These are phyloP conservation scores for Scomber japonicus DNA, from an alignment of 2,113 vertebrate species.

Conservation along the genomic window DNA sequence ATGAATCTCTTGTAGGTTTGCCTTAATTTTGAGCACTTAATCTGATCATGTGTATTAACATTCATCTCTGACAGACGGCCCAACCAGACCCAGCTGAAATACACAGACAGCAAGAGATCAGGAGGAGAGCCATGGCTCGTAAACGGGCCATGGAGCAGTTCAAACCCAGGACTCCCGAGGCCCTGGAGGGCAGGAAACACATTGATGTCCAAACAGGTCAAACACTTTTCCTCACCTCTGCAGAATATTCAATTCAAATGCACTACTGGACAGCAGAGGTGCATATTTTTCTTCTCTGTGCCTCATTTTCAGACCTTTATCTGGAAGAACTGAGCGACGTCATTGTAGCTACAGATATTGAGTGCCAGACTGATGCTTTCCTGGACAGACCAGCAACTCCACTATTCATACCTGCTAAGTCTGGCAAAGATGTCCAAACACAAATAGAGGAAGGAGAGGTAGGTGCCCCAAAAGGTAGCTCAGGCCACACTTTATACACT, in stretches of 20 bases:
- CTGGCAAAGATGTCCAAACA: conserved; percentile 90
- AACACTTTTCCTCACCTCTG: not conserved
- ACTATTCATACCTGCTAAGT: conserved; percentile 93
- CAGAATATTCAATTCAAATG: not conserved
- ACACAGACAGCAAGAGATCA: conserved; percentile 80
- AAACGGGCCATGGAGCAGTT: conserved; percentile 79
- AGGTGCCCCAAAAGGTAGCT: conserved; percentile 18
- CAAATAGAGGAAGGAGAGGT: conserved; percentile 96
- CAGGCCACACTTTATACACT: not conserved
- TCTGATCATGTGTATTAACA: not conserved
- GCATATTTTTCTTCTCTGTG: not conserved
- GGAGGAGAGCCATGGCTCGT: conserved; percentile 77
- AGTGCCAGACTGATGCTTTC: conserved; percentile 95
- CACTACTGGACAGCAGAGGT: not conserved
- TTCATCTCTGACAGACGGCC: conserved; percentile 70
- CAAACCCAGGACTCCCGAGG: conserved; percentile 79
- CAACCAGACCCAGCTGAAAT: conserved; percentile 79
- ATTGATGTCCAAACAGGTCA: conserved; percentile 92
- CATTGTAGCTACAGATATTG: conserved; percentile 82
- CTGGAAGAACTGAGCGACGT: conserved; percentile 92
- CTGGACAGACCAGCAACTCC: conserved; percentile 92
- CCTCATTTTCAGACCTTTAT: conserved; percentile 88
- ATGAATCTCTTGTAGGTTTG: not conserved
- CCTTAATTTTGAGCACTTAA: not conserved
- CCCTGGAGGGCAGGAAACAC: conserved; percentile 88